These are phyloP conservation scores for Muscicapa striata DNA, from an alignment of 2,797 vertebrate genomes.

Conservation along the genomic window DNA sequence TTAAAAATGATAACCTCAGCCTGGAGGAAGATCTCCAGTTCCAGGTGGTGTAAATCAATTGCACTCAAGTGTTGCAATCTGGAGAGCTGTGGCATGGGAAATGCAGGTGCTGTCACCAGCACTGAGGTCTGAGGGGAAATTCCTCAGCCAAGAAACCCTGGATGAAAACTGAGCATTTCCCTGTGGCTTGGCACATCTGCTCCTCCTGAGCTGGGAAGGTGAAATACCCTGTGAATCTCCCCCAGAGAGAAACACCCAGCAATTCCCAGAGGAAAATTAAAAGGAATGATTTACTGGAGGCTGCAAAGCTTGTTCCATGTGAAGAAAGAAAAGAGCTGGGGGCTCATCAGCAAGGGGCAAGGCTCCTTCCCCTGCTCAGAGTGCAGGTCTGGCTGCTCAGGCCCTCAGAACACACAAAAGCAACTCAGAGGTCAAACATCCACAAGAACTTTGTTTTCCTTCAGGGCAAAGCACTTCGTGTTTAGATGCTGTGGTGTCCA, in stretches of 20 bases:
- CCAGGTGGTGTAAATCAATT: conserved; percentile 30
- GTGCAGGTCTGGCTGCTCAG: no score
- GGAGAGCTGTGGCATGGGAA: conserved; percentile 18
- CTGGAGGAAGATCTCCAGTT: not conserved
- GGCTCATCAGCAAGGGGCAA: not conserved
- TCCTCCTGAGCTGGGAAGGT: not conserved
- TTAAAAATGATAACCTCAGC: conserved; percentile 13
- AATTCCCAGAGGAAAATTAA: not conserved
- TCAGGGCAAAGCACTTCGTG: not conserved
- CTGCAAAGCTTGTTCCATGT: not conserved
- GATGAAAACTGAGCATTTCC: not conserved
- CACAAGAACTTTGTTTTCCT: not conserved
- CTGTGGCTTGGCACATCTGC: not conserved
- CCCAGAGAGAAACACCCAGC: not conserved
- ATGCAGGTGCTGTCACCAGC: not conserved
- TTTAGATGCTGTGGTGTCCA: not conserved
- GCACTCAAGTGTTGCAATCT: not conserved
- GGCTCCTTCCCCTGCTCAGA: not conserved
- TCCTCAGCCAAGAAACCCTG: not conserved
- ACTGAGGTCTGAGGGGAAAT: not conserved
- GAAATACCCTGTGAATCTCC: not conserved
- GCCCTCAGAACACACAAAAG: not conserved
- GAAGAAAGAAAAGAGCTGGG: not conserved
- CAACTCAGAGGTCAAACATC: not conserved
- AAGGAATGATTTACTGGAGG: not conserved